Percentiles rank a stretch among this genome's conserved stretches.
Conservation (phyloP, 2,113 vertebrate genomes). For the Catagonus wagneri region DNA sequence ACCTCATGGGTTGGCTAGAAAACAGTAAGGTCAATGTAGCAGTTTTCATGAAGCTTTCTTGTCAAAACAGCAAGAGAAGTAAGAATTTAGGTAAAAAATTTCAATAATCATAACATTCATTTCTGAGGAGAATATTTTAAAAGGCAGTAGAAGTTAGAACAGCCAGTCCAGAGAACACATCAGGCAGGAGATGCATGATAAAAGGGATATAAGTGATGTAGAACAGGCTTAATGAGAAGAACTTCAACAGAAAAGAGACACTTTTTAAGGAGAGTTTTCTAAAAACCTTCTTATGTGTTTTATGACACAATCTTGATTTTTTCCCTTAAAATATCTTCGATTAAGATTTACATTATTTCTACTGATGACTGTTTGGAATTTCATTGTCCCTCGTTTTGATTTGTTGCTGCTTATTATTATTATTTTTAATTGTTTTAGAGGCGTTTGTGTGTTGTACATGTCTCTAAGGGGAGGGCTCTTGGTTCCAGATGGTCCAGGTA, state of each 20-base stretch:
- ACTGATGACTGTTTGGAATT: background rate
- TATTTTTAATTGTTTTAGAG: background rate
- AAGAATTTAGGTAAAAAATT: background rate
- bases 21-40: background rate
- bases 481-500: background rate
- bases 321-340: background rate
- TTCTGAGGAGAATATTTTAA: background rate
- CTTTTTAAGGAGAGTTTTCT: background rate
- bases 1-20: background rate
- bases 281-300: background rate
- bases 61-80: background rate
- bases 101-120: background rate
- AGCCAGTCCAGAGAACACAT: background rate
- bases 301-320: background rate
- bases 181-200: fast-evolving
- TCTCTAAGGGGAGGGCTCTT: background rate
- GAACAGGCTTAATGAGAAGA: background rate
- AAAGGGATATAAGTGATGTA: fast-evolving
- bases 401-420: background rate
- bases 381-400: background rate
- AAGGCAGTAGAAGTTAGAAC: background rate
- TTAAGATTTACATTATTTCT: background rate
- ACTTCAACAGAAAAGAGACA: background rate
- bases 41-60: background rate
- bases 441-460: fast-evolving